phyloP scores from a whole-genome alignment of 2,113 vertebrate species.

The Cranoglanis bouderius region DNA sequence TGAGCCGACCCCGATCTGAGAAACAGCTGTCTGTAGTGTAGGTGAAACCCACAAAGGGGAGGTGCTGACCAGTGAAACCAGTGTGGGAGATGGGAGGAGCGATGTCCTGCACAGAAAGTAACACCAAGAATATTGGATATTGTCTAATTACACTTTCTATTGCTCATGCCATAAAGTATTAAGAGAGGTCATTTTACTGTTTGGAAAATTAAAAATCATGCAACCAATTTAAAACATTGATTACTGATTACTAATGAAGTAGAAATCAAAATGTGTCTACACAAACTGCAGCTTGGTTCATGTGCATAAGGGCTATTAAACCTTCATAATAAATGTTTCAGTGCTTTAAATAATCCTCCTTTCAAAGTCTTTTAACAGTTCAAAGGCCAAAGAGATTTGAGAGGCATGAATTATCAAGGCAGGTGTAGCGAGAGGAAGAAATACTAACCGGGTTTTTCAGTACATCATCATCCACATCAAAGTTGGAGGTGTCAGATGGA shows the following conservation, averaged over 20 bases:
- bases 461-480: slow-evolving; percentile 94
- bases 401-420: neutral
- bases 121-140: neutral
- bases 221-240: neutral
- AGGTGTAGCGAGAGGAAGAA: neutral
- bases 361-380: neutral
- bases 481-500: slow-evolving; percentile 97
- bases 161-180: neutral
- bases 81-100: slow-evolving; percentile 85
- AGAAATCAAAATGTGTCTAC: neutral
- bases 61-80: slow-evolving; percentile 91
- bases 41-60: slow-evolving; percentile 96
- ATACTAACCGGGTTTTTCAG: slow-evolving; percentile 88
- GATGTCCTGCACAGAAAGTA: slow-evolving; percentile 78
- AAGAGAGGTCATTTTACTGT: neutral
- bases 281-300: neutral
- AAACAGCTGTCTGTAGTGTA: slow-evolving; percentile 94
- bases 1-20: slow-evolving; percentile 81
- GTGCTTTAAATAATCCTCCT: neutral
- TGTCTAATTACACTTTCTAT: neutral
- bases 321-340: neutral
- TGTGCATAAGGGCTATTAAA: neutral
- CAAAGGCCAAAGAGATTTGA: neutral
- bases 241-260: neutral
- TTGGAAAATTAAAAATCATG: neutral